Percentiles rank a stretch among this genome's conserved stretches.
These are phyloP conservation scores for Halcyon leucocephala DNA, from an alignment of 2,797 vertebrate genomes.

Conservation along the genomic window DNA sequence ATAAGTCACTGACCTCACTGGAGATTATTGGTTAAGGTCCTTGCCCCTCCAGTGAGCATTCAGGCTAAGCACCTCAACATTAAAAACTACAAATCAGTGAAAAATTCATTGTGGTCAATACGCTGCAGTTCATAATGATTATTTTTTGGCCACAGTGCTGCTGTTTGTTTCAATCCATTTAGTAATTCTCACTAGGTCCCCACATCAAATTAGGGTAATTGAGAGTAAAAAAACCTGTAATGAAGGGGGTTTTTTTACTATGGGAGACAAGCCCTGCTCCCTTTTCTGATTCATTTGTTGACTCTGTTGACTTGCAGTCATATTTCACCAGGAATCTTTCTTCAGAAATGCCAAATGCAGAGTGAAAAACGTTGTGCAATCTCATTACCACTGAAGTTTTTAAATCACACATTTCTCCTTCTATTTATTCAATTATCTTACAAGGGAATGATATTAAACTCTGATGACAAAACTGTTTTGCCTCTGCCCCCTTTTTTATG, in stretches of 20 bases:
- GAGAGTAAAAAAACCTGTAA: background rate
- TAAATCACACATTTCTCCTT: background rate
- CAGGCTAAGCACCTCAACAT: background rate
- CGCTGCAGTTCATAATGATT: background rate
- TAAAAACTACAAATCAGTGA: constrained; percentile 3
- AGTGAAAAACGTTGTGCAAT: background rate
- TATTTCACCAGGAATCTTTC: background rate
- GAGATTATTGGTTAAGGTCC: background rate
- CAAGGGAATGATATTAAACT: background rate
- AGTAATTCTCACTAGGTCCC: constrained; percentile 19
- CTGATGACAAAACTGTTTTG: fast-evolving
- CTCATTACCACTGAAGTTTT: background rate
- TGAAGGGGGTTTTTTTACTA: background rate
- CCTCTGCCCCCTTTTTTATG: background rate
- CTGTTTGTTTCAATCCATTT: constrained; percentile 47
- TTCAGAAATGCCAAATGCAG: background rate
- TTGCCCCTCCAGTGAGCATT: background rate
- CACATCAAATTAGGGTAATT: constrained; percentile 16
- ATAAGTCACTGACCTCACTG: background rate
- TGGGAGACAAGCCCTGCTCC: background rate
- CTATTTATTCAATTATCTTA: background rate
- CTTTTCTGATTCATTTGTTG: background rate
- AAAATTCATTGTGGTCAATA: background rate
- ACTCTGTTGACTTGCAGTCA: background rate
- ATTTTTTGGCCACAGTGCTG: background rate